Evolutionary conservation across 2,113 vertebrate species (phyloP).

Genomic region (Lampris megalopsis): DNA sequence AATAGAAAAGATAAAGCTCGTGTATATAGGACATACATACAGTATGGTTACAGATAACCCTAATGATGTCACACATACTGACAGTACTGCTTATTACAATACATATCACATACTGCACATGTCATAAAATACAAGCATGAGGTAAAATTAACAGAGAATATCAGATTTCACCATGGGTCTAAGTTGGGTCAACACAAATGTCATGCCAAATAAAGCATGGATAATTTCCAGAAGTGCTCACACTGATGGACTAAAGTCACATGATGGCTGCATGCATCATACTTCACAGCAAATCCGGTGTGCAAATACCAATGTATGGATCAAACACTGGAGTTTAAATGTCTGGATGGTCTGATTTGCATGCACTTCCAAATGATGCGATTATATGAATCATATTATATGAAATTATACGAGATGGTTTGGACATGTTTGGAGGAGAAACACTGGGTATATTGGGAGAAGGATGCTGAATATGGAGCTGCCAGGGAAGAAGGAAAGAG

Average conservation of each 20-base stretch:
- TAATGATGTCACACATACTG: not conserved
- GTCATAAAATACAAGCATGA: conserved; percentile 3
- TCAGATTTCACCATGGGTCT: conserved; percentile 4
- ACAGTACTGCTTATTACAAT: not conserved
- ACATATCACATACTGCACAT: conserved; percentile 5
- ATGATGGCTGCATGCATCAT: not conserved
- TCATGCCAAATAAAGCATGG: not conserved
- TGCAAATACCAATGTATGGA: too few species aligned
- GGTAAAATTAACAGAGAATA: conserved; percentile 17
- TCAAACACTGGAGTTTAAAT: too few species aligned
- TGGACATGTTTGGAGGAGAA: too few species aligned
- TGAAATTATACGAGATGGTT: too few species aligned
- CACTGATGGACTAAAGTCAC: conserved; percentile 16
- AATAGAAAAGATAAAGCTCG: conserved; percentile 13
- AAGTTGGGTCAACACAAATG: not conserved
- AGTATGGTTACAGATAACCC: too few species aligned
- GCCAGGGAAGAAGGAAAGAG: too few species aligned
- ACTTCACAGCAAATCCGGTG: not conserved
- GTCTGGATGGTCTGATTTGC: too few species aligned
- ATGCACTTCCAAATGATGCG: too few species aligned
- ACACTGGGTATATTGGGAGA: too few species aligned
- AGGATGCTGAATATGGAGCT: too few species aligned
- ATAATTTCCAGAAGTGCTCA: not conserved
- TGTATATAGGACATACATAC: too few species aligned
- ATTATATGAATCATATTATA: too few species aligned